Percentiles rank a stretch among this genome's conserved stretches.
Conservation (phyloP, 2,888 invertebrate genomes). For the Aphrophora alni region DNA sequence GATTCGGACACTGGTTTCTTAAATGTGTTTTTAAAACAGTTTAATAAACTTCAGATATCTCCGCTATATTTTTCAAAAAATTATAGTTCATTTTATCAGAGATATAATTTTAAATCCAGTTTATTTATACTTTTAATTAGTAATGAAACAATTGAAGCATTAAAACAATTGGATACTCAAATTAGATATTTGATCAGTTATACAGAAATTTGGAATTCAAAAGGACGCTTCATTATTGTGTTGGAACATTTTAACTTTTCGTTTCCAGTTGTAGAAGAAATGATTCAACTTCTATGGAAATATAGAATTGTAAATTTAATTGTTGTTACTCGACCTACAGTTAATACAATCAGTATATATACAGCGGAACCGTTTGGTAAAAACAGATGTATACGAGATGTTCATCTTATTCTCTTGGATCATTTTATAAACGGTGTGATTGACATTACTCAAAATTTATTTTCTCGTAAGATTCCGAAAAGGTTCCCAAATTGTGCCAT, state of each 20-base stretch:
- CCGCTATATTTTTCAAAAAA: not conserved
- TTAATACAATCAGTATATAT: not conserved
- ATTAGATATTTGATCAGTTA: not conserved
- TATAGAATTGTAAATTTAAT: not conserved
- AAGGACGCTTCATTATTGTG: not conserved
- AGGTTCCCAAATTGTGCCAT: not conserved
- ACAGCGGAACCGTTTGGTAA: not conserved
- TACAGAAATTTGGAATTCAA: not conserved
- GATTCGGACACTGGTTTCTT: not conserved
- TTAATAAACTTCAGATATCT: not conserved
- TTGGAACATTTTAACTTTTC: not conserved
- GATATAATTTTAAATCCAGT: not conserved
- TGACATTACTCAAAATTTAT: not conserved
- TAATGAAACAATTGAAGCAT: not conserved
- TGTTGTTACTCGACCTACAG: not conserved
- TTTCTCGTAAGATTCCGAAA: not conserved
- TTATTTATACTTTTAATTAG: not conserved
- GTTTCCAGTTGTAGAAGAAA: not conserved
- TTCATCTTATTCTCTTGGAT: not conserved
- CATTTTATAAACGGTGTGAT: not conserved
- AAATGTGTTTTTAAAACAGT: not conserved
- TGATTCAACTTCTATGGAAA: not conserved
- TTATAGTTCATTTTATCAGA: not conserved
- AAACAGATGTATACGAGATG: not conserved
- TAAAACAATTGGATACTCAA: not conserved